A percentile compares a stretch with the other conserved stretches of the same genome.
Evolutionary conservation across 2,797 vertebrate genomes (phyloP).

Genomic region (Melanotaenia maccullochi): DNA sequence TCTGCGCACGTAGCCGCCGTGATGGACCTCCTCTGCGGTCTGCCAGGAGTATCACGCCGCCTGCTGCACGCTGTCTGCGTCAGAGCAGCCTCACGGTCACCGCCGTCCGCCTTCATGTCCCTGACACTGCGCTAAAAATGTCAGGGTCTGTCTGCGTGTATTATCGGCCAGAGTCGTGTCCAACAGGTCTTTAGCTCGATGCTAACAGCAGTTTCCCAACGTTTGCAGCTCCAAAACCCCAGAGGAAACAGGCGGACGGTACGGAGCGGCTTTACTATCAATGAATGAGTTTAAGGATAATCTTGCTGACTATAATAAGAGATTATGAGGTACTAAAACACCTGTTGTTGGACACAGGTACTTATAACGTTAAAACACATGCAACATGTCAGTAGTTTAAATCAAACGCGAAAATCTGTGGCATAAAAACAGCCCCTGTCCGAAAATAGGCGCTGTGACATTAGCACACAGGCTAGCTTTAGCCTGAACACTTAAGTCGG

Average conservation of each 20-base stretch:
- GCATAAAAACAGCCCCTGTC: conserved; percentile 15
- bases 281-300: not conserved
- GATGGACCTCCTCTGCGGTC: not conserved
- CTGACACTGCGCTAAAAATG: not conserved
- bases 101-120: accelerated
- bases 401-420: not conserved
- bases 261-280: not conserved
- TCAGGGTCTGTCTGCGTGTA: not conserved
- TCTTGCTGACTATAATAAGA: not conserved
- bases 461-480: conserved; percentile 54
- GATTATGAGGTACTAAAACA: not conserved
- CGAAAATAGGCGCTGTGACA: conserved; percentile 39
- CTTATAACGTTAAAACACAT: not conserved
- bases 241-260: conserved; percentile 1
- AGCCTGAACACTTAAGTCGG: not conserved
- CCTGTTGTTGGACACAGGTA: not conserved
- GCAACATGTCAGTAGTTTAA: not conserved
- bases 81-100: too few relatives aligned
- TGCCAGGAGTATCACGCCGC: too few relatives aligned
- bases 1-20: conserved; percentile 14
- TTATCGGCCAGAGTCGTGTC: not conserved
- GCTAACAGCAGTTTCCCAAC: not conserved
- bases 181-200: not conserved
- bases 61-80: too few relatives aligned
- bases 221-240: not conserved